Evolutionary conservation across 1,140 invertebrate species (phyloP), one percentile per base, ranked within the genome.

Genomic region (Tachypleus tridentatus): DNA sequence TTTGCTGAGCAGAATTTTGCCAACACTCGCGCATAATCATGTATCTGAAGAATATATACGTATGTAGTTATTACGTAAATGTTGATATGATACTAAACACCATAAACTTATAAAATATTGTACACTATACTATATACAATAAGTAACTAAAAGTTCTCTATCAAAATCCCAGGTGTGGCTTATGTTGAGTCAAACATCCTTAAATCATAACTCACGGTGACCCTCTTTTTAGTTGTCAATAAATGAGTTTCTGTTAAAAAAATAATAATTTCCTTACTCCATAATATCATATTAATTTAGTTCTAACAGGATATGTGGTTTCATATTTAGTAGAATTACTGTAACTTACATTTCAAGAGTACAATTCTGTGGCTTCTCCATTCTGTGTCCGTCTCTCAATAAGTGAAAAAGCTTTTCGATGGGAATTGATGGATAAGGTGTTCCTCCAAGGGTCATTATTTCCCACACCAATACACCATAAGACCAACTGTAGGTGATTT

Each of bases 401-500:
- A 93, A 82, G 72, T 93, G 86, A 75, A 90, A 89, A 9, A 93
- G 77, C 71, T 87, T 85, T 72, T 92, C 88, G 6, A 89, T 84
- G 1, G 86, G 85, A 7, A 93, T 87, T 0, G 88, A 86, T 1
- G 91, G 90, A 78, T 95, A 95, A 0, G 92, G 92, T 6, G 90
- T 91, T 49, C 88, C 89, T 49, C 91, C 93, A 57, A 96, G 81
- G 1, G 93, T 95, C 86, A 95, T 91, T 51, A 97, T 95, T 80
- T 97, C 93, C 92, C 92, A 97, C 48, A 96, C 76, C 7, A 97
- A 77, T 58, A 97, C 87, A 56, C 93, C 93, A 78, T 91, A 96
- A 10, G 91, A 91, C 93, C 93, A 97, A 49, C 86, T 88, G 73
- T 10, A 60, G 59, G 63, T 9, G 29, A 29, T 29, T 29, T 29